Evolutionary conservation across 2,888 invertebrate species (phyloP).

Genomic region (Idaea aversata): DNA sequence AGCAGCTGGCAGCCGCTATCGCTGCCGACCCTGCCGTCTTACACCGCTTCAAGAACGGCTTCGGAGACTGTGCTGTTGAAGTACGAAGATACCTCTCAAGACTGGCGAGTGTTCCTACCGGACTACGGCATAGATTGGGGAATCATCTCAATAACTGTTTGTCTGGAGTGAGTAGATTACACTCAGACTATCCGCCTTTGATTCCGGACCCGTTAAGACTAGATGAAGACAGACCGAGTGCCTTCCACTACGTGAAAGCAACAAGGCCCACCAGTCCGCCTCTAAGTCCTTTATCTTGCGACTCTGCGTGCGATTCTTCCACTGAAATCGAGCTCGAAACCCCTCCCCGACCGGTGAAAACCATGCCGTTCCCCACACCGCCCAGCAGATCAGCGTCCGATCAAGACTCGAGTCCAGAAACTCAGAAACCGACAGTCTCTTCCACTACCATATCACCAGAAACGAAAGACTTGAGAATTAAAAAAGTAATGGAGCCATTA

Average conservation of each 20-base stretch:
- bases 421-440: constrained; percentile 74
- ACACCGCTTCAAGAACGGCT: constrained; percentile 92
- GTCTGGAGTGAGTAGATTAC: constrained; percentile 71
- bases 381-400: constrained; percentile 81
- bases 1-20: constrained; percentile 90
- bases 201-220: constrained; percentile 74
- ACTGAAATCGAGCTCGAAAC: constrained; percentile 75
- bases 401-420: constrained; percentile 74
- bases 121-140: constrained; percentile 82
- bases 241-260: constrained; percentile 66
- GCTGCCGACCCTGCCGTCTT: constrained; percentile 91
- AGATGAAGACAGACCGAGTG: constrained; percentile 70
- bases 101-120: constrained; percentile 82
- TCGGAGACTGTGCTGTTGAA: constrained; percentile 93
- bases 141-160: constrained; percentile 84
- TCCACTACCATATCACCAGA: constrained; percentile 78
- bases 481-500: constrained; percentile 69
- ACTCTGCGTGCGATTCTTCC: constrained; percentile 83
- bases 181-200: constrained; percentile 77
- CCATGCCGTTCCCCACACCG: constrained; percentile 78
- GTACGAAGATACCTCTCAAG: constrained; percentile 86
- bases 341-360: constrained; percentile 71
- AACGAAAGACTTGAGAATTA: constrained; percentile 59
- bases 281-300: constrained; percentile 85
- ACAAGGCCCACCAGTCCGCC: constrained; percentile 83